Evolutionary conservation across 2,888 invertebrate genomes (phyloP), one percentile per base, ranked within the genome.

Genomic region (Brachylomia viminalis): DNA sequence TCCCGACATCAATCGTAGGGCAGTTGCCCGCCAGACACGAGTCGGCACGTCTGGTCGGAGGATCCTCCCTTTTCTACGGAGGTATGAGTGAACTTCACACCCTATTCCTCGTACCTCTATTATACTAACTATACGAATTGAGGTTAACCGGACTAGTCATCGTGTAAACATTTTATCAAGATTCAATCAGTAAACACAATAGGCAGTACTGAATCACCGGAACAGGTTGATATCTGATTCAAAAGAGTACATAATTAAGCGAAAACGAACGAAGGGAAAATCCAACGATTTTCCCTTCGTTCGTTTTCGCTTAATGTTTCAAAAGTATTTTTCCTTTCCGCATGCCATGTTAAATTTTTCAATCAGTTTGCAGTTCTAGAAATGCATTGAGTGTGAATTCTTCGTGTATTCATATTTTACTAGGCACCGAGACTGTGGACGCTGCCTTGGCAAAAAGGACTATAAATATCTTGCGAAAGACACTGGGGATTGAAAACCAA

Each of bases 121-220:
- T n/a, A n/a, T n/a, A n/a, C 11, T 42, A n/a, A 64, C 30, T 23
- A 52, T 42, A 64, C 17, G 62, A 42, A 68, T 66, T 49, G 42
- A 45, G 38, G 45, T 58, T 49, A 80, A 80, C 47, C 56, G 17
- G 61, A 49, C 68, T 58, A 81, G 69, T 88, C 84, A 86, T 79
- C 58, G 62, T 56, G 68, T 64, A 75, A 79, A 71, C 62, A 88
- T 86, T 79, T 88, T 81, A 86, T 88, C 86, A 79, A 70, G 75
- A 85, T 85, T 82, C 66, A 73, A 81, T 85, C 80, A 72, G 72
- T 71, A 83, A 78, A 83, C 77, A 80, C 80, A 77, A 83, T 83
- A 74, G 77, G 71, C 72, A 75, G 54, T 49, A 74, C 76, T 85
- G 86, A 89, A 85, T 87, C 80, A 87, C 78, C 75, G 83, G 88